These are phyloP conservation scores for Eucera pruinosa DNA, from an alignment of 2,888 invertebrate species.

Conservation along the genomic window DNA sequence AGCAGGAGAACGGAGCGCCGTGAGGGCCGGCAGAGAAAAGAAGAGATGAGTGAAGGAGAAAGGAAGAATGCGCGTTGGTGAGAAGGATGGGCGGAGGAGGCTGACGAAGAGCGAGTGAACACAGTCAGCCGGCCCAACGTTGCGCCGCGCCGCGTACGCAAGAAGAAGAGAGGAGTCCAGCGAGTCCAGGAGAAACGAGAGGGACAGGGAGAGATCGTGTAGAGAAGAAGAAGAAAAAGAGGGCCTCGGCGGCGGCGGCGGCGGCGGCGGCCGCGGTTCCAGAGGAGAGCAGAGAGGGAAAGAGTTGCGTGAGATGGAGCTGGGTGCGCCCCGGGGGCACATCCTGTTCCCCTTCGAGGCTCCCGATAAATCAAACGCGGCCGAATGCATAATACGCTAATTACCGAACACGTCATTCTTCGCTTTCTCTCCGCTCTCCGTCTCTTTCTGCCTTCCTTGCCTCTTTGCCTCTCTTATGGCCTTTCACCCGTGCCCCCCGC, in stretches of 20 bases:
- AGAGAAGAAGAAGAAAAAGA: conserved; percentile 27
- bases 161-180: conserved; percentile 28
- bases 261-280: conserved; percentile 6
- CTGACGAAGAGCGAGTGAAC: conserved; percentile 19
- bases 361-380: conserved; percentile 75
- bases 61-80: conserved; percentile 55
- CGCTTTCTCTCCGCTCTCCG: conserved; percentile 55
- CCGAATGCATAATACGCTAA: conserved; percentile 76
- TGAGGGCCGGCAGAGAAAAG: conserved; percentile 29
- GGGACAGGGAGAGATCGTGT: conserved; percentile 25
- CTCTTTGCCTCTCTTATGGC: neutral
- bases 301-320: conserved; percentile 69
- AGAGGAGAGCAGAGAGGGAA: conserved; percentile 26
- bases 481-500: conserved; percentile 30
- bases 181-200: conserved; percentile 48
- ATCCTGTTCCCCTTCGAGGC: conserved; percentile 73
- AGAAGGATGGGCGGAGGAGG: conserved; percentile 63
- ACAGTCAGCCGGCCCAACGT: conserved; percentile 1
- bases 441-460: conserved; percentile 10
- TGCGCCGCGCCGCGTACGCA: conserved; percentile 15
- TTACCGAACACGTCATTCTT: conserved; percentile 72
- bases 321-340: conserved; percentile 74
- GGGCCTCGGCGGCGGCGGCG: conserved; percentile 18
- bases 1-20: conserved; percentile 49
- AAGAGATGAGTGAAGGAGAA: conserved; percentile 33